Conservation (phyloP, 2,113 vertebrate genomes). For the Phycodurus eques region DNA sequence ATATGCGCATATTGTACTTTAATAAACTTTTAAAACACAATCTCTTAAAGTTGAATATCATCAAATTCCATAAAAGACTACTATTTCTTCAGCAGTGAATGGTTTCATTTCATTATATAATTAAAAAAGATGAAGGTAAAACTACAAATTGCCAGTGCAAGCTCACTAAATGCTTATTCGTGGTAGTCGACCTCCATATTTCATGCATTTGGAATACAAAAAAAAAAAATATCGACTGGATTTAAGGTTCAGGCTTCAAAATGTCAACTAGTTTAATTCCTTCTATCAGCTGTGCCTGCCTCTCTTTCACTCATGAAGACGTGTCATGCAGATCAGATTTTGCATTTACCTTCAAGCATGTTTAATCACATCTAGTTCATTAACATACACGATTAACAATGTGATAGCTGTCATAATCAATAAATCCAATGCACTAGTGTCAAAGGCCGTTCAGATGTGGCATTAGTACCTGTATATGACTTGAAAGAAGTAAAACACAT, state of each 20-base stretch:
- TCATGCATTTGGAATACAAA: conserved; percentile 31
- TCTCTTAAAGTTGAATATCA: conserved; percentile 11
- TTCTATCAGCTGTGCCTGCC: neutral
- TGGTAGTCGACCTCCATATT: conserved; percentile 20
- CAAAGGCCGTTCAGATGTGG: neutral
- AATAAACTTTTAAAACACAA: conserved; percentile 47
- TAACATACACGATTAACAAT: conserved; percentile 4
- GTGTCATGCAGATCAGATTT: conserved; percentile 1
- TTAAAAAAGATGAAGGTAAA: conserved; percentile 1
- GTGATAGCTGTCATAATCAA: neutral
- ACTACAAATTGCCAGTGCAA: conserved; percentile 20
- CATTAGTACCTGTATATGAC: neutral
- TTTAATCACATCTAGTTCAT: neutral
- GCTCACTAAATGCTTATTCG: conserved; percentile 9
- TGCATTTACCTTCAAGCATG: neutral
- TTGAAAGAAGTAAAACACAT: neutral
- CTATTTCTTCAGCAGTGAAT: conserved; percentile 17
- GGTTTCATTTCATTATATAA: conserved; percentile 13
- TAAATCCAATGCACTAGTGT: neutral
- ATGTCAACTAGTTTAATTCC: neutral
- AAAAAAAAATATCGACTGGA: conserved; percentile 20
- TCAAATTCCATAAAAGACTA: conserved; percentile 26
- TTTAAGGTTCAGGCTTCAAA: conserved; percentile 14
- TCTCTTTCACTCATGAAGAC: neutral
- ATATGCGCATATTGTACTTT: conserved; percentile 32